phyloP scores from a whole-genome alignment of 2,888 invertebrate genomes.

The Drosophila infuscata region DNA sequence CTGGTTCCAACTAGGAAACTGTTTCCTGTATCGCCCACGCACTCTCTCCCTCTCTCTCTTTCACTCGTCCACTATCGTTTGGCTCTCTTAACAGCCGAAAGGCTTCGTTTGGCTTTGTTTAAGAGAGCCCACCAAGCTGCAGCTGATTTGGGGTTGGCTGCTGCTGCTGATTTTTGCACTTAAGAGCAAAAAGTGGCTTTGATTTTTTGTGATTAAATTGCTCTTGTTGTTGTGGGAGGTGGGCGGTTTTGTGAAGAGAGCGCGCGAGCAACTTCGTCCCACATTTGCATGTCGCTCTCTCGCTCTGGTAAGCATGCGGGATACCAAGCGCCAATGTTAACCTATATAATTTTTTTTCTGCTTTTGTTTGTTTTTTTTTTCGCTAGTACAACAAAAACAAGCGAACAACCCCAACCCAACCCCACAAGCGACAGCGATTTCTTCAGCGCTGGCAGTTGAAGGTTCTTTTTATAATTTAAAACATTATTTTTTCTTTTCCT shows the following conservation, averaged over 20 bases:
- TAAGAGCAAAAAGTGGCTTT: constrained; percentile 74
- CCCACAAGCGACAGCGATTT: constrained; percentile 30
- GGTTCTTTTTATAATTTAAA: constrained; percentile 73
- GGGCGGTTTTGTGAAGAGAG: constrained; percentile 6
- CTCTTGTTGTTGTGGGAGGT: constrained; percentile 22
- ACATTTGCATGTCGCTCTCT: constrained; percentile 66
- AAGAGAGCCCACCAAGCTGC: constrained; percentile 37
- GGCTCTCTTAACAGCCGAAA: constrained; percentile 21
- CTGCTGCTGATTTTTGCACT: constrained; percentile 66
- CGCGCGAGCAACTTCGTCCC: constrained; percentile 44
- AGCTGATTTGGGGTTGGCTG: constrained; percentile 51
- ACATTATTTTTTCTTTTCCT: constrained; percentile 34
- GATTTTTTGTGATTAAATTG: constrained; percentile 57
- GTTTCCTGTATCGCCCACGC: constrained; percentile 65
- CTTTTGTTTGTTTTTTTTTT: constrained; percentile 37
- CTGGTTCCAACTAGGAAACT: constrained; percentile 67
- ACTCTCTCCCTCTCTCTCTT: constrained; percentile 17
- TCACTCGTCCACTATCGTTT: constrained; percentile 7
- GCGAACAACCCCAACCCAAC: constrained; percentile 23
- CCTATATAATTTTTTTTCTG: constrained; percentile 68
- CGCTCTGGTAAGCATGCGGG: constrained; percentile 38
- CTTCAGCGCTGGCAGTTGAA: constrained; percentile 65
- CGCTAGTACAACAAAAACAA: constrained; percentile 23
- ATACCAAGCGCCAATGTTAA: constrained; percentile 61
- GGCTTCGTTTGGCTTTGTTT: not conserved